Evolutionary conservation across 2,113 vertebrate species (phyloP), one percentile per base, ranked within the genome.

Genomic region (Salvator merianae): DNA sequence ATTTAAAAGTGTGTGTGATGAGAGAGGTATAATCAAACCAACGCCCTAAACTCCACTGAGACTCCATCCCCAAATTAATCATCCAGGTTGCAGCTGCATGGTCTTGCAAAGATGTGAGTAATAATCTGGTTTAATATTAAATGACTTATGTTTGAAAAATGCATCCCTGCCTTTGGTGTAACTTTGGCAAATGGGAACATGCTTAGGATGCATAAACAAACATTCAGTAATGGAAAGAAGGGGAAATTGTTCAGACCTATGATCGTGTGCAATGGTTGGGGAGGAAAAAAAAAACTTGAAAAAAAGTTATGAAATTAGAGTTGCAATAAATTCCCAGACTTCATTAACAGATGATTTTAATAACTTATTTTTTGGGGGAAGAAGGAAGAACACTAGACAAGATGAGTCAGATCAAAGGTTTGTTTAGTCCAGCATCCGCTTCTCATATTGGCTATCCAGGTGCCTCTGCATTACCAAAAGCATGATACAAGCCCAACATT

Each of bases 81-180:
- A 94, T 94, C 89, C 95, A 96, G 93, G 88, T 87, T 91, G 90
- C 92, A 95, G 90, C 89, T 94, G 94, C 93, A 94, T 81, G 94
- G 88, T 95, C 95, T 94, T 89, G 89, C 91, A 91, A 93, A 93
- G 93, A 95, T 84, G 86, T 96, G 96, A 95, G 91, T 93, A 94
- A 93, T 92, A 91, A 94, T 95, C 94, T 96, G 93, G 93, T 95
- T 95, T 96, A 96, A 95, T 94, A 93, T 94, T 94, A 95, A 93
- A 93, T 94, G 94, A 94, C 90, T 96, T 96, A 95, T 92, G 94
- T 94, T 91, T 93, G 88, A 96, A 95, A 95, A 95, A 96, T 96
- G 93, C 92, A 90, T 95, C 89, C 91, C 91, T 94, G 91, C 94
- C 93, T 94, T 90, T 96, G 85, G 77, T 93, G 91, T 94, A 92